phyloP scores from a whole-genome alignment of 2,113 vertebrate species.

The Rostratula benghalensis region DNA sequence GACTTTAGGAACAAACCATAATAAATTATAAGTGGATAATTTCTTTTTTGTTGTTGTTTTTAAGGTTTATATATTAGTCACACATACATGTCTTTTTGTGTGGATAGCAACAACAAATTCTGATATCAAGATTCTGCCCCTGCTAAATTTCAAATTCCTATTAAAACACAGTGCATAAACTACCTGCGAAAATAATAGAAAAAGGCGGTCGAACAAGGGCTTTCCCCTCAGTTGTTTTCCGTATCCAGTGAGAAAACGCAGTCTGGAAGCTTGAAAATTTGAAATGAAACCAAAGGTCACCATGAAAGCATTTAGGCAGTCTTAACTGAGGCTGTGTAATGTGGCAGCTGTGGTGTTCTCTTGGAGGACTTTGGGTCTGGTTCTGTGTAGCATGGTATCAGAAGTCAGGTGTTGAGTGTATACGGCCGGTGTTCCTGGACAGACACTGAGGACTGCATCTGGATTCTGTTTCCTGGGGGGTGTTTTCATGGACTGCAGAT shows the following conservation, averaged over 20 bases:
- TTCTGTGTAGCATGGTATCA: background rate
- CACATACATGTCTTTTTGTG: background rate
- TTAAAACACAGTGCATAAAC: background rate
- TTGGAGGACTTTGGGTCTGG: background rate
- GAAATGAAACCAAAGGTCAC: background rate
- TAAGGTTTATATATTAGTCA: background rate
- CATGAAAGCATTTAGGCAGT: background rate
- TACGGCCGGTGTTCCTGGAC: background rate
- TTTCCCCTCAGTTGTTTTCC: background rate
- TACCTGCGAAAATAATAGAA: background rate
- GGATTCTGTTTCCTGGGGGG: background rate
- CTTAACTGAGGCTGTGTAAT: background rate
- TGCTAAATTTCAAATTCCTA: background rate
- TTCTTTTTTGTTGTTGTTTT: background rate
- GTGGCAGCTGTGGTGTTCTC: background rate
- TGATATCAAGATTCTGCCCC: background rate
- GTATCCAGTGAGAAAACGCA: background rate
- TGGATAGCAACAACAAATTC: background rate
- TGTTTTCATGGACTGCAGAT: background rate
- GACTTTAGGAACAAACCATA: background rate
- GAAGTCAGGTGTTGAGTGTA: background rate
- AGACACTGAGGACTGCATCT: background rate
- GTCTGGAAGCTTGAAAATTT: background rate
- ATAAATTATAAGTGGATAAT: background rate
- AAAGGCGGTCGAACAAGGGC: background rate